Evolutionary conservation across 2,797 vertebrate species (phyloP).

Genomic region (Characodon lateralis): DNA sequence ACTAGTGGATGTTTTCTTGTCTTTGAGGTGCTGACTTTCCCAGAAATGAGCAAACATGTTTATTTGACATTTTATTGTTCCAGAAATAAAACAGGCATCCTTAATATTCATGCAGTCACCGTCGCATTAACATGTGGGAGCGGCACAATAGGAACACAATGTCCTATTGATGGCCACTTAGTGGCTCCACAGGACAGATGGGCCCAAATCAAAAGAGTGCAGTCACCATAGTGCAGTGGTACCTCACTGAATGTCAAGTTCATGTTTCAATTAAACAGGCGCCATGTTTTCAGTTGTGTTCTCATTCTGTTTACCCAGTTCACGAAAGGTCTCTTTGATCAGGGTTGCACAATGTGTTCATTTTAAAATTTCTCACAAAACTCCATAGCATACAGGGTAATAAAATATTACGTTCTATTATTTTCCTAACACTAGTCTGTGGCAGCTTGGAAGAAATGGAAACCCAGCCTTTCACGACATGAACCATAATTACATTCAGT

Average conservation of each 20-base stretch:
- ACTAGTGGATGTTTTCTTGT: constrained; percentile 6
- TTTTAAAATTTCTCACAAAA: constrained; percentile 28
- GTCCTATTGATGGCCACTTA: constrained; percentile 23
- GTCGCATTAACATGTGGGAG: constrained; percentile 36
- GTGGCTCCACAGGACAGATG: constrained; percentile 39
- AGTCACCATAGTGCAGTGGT: constrained; percentile 45
- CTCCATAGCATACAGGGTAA: constrained; percentile 27
- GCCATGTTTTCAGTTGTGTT: constrained; percentile 4
- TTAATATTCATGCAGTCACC: constrained; percentile 42
- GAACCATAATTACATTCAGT: constrained; percentile 10
- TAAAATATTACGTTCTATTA: constrained; percentile 33
- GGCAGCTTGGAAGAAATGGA: constrained; percentile 17
- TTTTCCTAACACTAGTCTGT: constrained; percentile 10
- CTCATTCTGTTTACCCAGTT: constrained; percentile 9
- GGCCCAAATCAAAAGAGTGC: constrained; percentile 55
- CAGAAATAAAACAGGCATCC: constrained; percentile 35
- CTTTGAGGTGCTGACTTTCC: background rate
- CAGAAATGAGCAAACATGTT: background rate
- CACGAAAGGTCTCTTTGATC: constrained; percentile 5
- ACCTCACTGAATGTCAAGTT: constrained; percentile 47
- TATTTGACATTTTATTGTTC: constrained; percentile 37
- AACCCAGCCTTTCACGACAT: background rate
- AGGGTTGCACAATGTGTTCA: constrained; percentile 8
- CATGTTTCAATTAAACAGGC: constrained; percentile 46
- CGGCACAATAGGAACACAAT: constrained; percentile 25